Evolutionary conservation across 1,140 invertebrate species (phyloP).

Genomic region (Trichonephila inaurata): DNA sequence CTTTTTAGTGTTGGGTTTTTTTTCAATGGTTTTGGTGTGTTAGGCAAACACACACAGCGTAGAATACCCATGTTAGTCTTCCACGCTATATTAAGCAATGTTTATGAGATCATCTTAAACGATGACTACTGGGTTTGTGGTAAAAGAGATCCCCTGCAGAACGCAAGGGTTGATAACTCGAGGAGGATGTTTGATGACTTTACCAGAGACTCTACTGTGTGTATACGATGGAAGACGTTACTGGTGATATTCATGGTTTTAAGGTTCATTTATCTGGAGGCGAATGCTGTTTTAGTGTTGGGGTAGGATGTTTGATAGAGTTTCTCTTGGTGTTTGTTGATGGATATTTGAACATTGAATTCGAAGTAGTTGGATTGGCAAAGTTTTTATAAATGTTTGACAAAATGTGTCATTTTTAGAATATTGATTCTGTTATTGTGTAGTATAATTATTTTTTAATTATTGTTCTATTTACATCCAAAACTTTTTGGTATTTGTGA

Average conservation of each 20-base stretch:
- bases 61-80: slow-evolving; percentile 25
- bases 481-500: too few species aligned
- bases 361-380: too few species aligned
- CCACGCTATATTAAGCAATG: slow-evolving; percentile 62
- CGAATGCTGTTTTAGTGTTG: neutral
- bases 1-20: neutral
- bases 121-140: neutral
- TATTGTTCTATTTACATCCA: too few species aligned
- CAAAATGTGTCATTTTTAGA: too few species aligned
- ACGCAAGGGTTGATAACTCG: neutral
- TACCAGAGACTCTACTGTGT: neutral
- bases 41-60: neutral
- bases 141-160: neutral
- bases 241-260: neutral
- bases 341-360: too few species aligned
- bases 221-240: neutral
- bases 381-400: too few species aligned
- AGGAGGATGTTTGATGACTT: neutral
- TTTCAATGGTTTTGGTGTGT: neutral
- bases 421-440: too few species aligned
- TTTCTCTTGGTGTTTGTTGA: too few species aligned
- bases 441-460: too few species aligned
- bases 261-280: neutral
- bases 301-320: neutral
- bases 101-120: slow-evolving; percentile 55